Evolutionary conservation across 2,113 vertebrate species (phyloP), one percentile per base, ranked within the genome.

Genomic region (Cynoglossus semilaevis): DNA sequence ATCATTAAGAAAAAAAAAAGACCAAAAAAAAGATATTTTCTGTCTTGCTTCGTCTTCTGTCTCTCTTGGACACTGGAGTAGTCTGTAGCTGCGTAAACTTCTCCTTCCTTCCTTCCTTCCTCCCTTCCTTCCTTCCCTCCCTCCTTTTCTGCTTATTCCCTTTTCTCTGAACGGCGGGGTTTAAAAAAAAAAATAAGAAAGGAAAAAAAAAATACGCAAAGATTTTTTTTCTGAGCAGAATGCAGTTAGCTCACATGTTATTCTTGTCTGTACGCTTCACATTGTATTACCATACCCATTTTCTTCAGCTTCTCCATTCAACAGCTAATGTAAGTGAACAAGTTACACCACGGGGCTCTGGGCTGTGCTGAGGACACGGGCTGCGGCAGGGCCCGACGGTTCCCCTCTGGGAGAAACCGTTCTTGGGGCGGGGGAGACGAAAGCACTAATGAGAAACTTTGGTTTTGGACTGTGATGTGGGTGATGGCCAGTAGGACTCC

Each of bases 251-350:
- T 91, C 86, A 88, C 84, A 88, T 90, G 90, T 91, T 91, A 89
- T 90, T 85, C 87, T 88, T 88, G 90, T 91, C 91, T 92, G 88
- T 92, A 90, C 56, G 88, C 91, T 92, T 91, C 90, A 89, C 88
- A 84, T 88, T 90, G 88, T 91, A 91, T 87, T 84, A 84, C 89
- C 90, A 91, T 90, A 84, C 88, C 88, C 85, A 89, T 89, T 86
- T 83, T 90, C 88, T 92, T 89, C 87, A 85, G 89, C 91, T 92
- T 91, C 86, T 91, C 90, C 88, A 91, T 90, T 91, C 86, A 91
- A 88, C 90, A 86, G 91, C 91, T 91, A 91, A 90, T 91, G 91
- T 91, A 91, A 90, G 88, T 90, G 87, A 90, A 91, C 87, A 88
- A 90, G 45, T 88, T 85, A 77, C 82, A 83, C 88, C 88, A 66